Percentiles rank a stretch among this genome's conserved stretches.
phyloP scores from a whole-genome alignment of 2,113 vertebrate genomes.

The Notothenia rossii region DNA sequence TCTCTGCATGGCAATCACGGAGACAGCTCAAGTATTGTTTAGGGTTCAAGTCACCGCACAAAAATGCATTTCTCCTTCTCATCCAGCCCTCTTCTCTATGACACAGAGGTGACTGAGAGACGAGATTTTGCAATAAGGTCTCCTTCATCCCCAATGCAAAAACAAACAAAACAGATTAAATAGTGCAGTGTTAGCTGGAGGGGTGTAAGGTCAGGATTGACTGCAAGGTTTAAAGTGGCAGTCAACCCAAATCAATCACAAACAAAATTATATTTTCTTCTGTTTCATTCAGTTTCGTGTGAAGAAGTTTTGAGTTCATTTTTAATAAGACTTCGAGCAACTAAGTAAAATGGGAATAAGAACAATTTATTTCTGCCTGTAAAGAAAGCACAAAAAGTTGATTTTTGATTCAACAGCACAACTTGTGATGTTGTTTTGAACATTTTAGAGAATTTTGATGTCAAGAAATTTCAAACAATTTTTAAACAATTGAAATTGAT shows the following conservation, averaged over 20 bases:
- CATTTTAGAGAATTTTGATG: not conserved
- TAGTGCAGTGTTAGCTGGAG: not conserved
- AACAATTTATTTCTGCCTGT: not conserved
- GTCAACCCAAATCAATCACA: not conserved
- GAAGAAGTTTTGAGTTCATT: not conserved
- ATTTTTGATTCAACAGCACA: too few species aligned
- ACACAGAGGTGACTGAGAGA: slow-evolving; percentile 15
- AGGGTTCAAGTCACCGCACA: slow-evolving; percentile 43
- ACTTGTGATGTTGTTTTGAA: not conserved
- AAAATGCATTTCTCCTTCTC: slow-evolving; percentile 44
- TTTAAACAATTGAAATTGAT: not conserved
- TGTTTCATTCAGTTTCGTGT: not conserved
- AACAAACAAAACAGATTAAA: not conserved
- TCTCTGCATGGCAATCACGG: slow-evolving; percentile 27
- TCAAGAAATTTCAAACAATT: not conserved
- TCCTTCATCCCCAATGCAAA: not conserved
- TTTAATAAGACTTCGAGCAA: not conserved
- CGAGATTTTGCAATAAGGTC: not conserved
- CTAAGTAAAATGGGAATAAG: not conserved
- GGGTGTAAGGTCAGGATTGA: not conserved
- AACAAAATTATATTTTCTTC: not conserved
- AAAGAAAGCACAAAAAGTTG: too few species aligned
- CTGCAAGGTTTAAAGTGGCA: not conserved
- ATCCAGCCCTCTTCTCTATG: slow-evolving; percentile 15
- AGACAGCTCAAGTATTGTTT: slow-evolving; percentile 60